Percentiles rank a stretch among this genome's conserved stretches.
These are phyloP conservation scores for Neoitamus cyanurus DNA, from an alignment of 2,888 invertebrate species.

Conservation along the genomic window DNA sequence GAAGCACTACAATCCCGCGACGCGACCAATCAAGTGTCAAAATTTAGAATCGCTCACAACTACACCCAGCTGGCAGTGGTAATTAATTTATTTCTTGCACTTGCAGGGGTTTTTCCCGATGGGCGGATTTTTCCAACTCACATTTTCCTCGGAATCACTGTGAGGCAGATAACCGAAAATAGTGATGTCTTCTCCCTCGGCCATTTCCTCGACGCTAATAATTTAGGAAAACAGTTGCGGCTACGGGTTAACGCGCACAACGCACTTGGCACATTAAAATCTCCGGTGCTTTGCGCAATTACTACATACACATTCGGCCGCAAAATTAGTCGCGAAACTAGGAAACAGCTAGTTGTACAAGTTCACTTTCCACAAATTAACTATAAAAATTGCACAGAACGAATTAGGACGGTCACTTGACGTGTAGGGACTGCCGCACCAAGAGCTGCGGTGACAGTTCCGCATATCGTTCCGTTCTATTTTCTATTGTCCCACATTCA, in stretches of 20 bases:
- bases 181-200: conserved; percentile 58
- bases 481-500: background rate
- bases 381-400: background rate
- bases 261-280: conserved; percentile 23
- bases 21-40: conserved; percentile 17
- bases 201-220: conserved; percentile 53
- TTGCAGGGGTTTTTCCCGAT: background rate
- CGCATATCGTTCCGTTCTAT: background rate
- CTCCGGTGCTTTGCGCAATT: background rate
- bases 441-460: conserved; percentile 12
- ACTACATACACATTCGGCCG: background rate
- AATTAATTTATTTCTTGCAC: conserved; percentile 13
- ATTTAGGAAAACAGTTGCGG: background rate
- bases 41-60: background rate
- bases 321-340: background rate
- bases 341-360: background rate
- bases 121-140: conserved; percentile 37
- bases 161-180: conserved; percentile 60
- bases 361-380: background rate
- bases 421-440: conserved; percentile 26
- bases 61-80: background rate
- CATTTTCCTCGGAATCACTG: conserved; percentile 55
- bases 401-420: conserved; percentile 9
- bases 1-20: conserved; percentile 1
- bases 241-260: background rate